phyloP scores from a whole-genome alignment of 2,797 vertebrate species.

The Acridotheres tristis region DNA sequence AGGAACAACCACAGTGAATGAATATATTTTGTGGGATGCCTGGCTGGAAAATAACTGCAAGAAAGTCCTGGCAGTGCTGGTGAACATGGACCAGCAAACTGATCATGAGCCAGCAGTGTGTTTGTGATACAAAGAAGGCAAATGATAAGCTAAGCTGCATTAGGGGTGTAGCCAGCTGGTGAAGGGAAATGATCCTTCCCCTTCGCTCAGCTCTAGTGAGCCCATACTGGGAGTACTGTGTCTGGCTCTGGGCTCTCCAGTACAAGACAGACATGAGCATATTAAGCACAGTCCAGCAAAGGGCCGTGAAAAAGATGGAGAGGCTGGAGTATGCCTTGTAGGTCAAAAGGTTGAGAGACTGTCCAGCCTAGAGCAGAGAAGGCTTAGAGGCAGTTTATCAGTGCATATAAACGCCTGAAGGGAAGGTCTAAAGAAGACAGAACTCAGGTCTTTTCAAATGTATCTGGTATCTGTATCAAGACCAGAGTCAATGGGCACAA shows the following conservation, averaged over 20 bases:
- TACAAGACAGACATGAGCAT: neutral
- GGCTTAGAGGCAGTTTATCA: neutral
- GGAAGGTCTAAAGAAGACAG: neutral
- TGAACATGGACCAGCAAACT: neutral
- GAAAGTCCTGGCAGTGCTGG: neutral
- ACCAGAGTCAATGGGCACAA: neutral
- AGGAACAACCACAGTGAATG: neutral
- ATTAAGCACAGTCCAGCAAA: neutral
- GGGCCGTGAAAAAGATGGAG: neutral
- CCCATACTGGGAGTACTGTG: neutral
- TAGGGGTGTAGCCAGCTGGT: neutral
- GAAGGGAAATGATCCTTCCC: neutral
- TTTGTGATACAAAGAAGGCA: neutral
- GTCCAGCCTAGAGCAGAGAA: neutral
- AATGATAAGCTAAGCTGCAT: neutral
- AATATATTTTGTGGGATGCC: neutral
- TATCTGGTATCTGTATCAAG: neutral
- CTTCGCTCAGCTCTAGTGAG: neutral
- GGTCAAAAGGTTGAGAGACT: neutral
- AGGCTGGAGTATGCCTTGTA: neutral
- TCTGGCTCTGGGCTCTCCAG: neutral
- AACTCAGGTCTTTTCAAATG: neutral
- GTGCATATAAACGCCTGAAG: neutral
- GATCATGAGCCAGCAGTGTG: neutral
- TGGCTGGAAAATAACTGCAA: neutral